Base-by-base conservation (phyloP, 2,797 vertebrate genomes). In the Pachyuromys duprasi region DNA sequence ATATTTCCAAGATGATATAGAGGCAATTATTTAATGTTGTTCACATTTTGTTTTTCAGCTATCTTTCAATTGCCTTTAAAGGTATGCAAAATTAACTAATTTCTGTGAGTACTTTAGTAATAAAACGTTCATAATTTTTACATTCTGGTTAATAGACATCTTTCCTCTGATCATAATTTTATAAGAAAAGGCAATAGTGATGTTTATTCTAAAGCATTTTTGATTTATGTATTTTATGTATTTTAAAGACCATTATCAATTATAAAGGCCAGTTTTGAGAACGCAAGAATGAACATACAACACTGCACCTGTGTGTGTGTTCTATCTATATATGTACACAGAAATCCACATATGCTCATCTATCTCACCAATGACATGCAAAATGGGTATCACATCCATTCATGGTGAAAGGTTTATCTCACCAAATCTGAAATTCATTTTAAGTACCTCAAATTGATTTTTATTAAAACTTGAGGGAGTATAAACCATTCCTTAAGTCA, bases 11-110 rank as follows among this genome's bases (percentile, higher is more conserved):
- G 65, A 28, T 94, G 33, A 97, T 80, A 65, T 84, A 82, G 36
- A 80, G 92, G 76, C 28, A 39, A 79, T 97, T 70, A 74, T 97
- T 96, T 97, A 95, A 97, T 93, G 39, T 79, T 93, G 55, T 91
- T 93, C 93, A 79, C 11, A 90, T 90, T 86, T 86, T 79, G 8
- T 5, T 62, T 93, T 96, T 92, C 8, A 95, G 22, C 33, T 94
- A 9, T 90, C 39, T 3, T n/a, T 75, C 28, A 70, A 2, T 91
- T 97, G 88, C 45, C 96, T 94, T 74, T 33, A 97, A 82, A 74
- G 36, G 90, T 94, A 91, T 70, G 36, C 6, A 95, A n/a, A 88
- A 28, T 6, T 90, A 55, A 95, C 42, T n/a, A 1, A 76, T 93
- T 86, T 93, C 70, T 81, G 11, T 93, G 13, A 76, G 15, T 89